Conservation (phyloP, 2,888 invertebrate genomes). For the Venusia cambrica region DNA sequence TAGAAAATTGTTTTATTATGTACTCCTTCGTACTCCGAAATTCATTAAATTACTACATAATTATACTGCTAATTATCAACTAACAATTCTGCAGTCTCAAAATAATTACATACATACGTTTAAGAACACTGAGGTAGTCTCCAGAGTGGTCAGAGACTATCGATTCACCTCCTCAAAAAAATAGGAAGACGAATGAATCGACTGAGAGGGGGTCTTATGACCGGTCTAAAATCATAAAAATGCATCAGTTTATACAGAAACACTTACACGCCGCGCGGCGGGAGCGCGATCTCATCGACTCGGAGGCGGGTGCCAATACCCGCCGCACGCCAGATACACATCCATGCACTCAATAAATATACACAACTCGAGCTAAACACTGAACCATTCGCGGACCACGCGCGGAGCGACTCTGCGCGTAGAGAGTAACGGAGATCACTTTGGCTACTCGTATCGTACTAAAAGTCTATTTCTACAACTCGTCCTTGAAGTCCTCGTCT, state of each 20-base stretch:
- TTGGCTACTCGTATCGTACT: conserved; percentile 61
- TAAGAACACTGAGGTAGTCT: conserved; percentile 70
- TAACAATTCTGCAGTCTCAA: conserved; percentile 79
- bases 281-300: conserved; percentile 47
- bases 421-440: conserved; percentile 56
- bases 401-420: conserved; percentile 32
- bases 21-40: conserved; percentile 71
- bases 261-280: conserved; percentile 37
- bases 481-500: conserved; percentile 90
- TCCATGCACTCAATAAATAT: conserved; percentile 64
- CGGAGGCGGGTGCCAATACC: conserved; percentile 32
- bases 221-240: conserved; percentile 63
- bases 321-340: conserved; percentile 48
- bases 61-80: conserved; percentile 74
- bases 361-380: conserved; percentile 67
- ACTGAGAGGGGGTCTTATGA: conserved; percentile 45
- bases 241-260: conserved; percentile 66
- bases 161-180: conserved; percentile 38
- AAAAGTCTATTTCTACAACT: conserved; percentile 84
- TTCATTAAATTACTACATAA: conserved; percentile 70
- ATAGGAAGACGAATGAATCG: conserved; percentile 41
- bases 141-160: conserved; percentile 53
- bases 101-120: conserved; percentile 71
- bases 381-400: conserved; percentile 51
- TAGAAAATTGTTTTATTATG: conserved; percentile 74